phyloP scores from a whole-genome alignment of 2,888 invertebrate genomes.

The Chymomyza amoena region DNA sequence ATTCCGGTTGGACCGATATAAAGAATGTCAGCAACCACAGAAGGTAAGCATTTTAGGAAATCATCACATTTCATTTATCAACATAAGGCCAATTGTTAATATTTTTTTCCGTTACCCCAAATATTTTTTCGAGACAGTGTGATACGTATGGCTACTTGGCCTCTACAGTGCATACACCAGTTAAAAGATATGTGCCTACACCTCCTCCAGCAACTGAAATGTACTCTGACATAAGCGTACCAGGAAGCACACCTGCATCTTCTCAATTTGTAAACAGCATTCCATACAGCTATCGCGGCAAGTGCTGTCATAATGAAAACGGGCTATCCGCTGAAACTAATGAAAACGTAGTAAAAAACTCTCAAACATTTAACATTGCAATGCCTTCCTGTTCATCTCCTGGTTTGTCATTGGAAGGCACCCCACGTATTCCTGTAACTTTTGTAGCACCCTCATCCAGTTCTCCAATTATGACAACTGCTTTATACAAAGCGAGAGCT shows the following conservation, averaged over 20 bases:
- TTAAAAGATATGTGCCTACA: slow-evolving; percentile 78
- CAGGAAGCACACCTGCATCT: slow-evolving; percentile 41
- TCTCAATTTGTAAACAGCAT: slow-evolving; percentile 64
- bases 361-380: slow-evolving; percentile 38
- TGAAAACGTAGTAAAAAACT: slow-evolving; percentile 31
- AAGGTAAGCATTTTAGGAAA: slow-evolving; percentile 33
- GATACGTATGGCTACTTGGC: slow-evolving; percentile 76
- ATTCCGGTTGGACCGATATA: slow-evolving; percentile 74
- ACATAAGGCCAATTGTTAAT: neutral
- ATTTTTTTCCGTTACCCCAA: neutral
- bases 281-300: slow-evolving; percentile 75
- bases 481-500: slow-evolving; percentile 4
- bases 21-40: slow-evolving; percentile 49
- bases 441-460: slow-evolving; percentile 30
- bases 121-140: slow-evolving; percentile 57
- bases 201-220: slow-evolving; percentile 76
- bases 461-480: slow-evolving; percentile 36
- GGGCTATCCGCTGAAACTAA: slow-evolving; percentile 21
- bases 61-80: slow-evolving; percentile 24
- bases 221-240: slow-evolving; percentile 41
- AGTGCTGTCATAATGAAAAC: slow-evolving; percentile 70
- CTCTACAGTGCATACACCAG: slow-evolving; percentile 78
- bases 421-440: slow-evolving; percentile 31
- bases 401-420: slow-evolving; percentile 19
- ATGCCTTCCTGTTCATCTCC: slow-evolving; percentile 22